These are phyloP conservation scores for Caretta caretta DNA, from an alignment of 2,113 vertebrate species.

Conservation along the genomic window DNA sequence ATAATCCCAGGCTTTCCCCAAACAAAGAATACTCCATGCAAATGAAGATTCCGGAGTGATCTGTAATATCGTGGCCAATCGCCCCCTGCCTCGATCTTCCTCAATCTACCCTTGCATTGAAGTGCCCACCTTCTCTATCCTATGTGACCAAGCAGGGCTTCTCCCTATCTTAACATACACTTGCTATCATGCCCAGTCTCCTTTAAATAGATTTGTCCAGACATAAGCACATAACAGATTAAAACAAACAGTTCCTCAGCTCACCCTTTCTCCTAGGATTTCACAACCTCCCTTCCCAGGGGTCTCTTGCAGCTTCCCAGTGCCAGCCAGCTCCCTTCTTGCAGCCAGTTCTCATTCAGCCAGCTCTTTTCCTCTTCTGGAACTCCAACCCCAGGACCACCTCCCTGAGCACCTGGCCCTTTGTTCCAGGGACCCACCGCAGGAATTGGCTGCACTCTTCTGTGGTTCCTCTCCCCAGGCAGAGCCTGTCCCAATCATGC, in stretches of 20 bases:
- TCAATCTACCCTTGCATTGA: not conserved
- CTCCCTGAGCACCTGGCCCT: not conserved
- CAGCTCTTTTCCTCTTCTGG: not conserved
- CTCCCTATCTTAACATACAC: not conserved
- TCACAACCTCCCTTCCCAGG: not conserved
- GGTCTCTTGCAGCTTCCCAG: not conserved
- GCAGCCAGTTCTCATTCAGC: not conserved
- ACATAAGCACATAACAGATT: not conserved
- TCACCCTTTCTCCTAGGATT: not conserved
- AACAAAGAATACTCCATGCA: not conserved
- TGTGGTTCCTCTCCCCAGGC: not conserved
- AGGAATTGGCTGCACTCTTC: not conserved
- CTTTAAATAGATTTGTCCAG: not conserved
- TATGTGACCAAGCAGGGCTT: not conserved
- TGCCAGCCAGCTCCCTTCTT: not conserved
- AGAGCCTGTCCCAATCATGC: not conserved
- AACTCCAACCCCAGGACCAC: not conserved
- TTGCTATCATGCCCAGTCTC: not conserved
- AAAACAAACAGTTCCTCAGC: not conserved
- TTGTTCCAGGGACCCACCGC: not conserved
- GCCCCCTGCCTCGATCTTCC: not conserved
- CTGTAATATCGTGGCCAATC: not conserved
- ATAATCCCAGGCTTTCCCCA: not conserved
- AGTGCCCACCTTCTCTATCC: not conserved
- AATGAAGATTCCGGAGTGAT: not conserved